Evolutionary conservation across 2,113 vertebrate genomes (phyloP), one percentile per base, ranked within the genome.

Genomic region (Lasiurus cinereus): DNA sequence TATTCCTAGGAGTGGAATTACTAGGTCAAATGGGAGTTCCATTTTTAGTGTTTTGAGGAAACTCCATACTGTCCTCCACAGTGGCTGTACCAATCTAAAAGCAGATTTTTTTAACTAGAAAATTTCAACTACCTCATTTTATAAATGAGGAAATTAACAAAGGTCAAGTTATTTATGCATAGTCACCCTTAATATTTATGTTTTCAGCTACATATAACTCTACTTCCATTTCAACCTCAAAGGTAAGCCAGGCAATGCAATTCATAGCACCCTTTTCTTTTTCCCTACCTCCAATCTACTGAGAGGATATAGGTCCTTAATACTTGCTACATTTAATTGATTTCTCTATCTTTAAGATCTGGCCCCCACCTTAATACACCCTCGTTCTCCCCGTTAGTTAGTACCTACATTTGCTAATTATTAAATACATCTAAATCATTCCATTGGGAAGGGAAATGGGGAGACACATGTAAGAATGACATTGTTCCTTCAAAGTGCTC

Each of bases 81-180:
- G 56, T 59, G 22, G 56, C 56, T 59, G 9, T 9, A 59, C 22
- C 56, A 59, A 2, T 59, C 56, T 66, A 93, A 95, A 95, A 85
- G 67, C 11, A 33, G 56, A 88, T 56, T 79, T 94, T 78, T 70
- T 48, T 67, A 92, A 83, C 33, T 72, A 33, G 48, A 92, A 90
- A 95, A 92, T 52, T 66, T 15, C 21, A 93, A 74, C 29, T 78
- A 90, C 43, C 39, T 92, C 77, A 80, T 91, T 87, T 76, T 82
- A 88, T 18, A 48, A 84, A 90, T 56, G 27, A 95, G 56, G 72
- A 94, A 96, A 93, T 90, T 50, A 92, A 90, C 27, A 90, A 46
- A 95, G n/a, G n/a, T 91, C 48, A 50, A 87, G 36, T 73, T 87
- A 77, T 43, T 80, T 83, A 83, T n/a, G 29, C 66, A 94, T 70